Base-by-base conservation (phyloP, 2,888 invertebrate species). In the Himalopsyche kuldschensis region DNA sequence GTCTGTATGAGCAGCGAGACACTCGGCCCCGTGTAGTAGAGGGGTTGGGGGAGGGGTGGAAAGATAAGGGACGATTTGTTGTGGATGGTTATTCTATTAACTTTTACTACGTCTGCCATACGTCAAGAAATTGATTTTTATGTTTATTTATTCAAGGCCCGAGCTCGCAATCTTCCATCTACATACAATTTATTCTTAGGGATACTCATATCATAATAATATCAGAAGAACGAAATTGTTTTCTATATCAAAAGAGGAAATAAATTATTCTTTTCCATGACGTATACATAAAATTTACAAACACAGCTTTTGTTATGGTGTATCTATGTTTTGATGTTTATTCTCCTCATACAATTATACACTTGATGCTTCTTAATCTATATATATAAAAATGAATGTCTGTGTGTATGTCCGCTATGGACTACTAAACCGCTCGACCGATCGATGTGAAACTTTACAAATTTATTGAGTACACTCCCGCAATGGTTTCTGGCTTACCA, bases 101-200 rank as follows among this genome's bases (percentile, higher is more conserved):
- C 75, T 84, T 84, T 84, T 82, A 84, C 79, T 81, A 48, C 84
- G 15, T 32, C 55, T 32, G 55, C 79, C 82, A 41, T 82, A 82
- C 82, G 82, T 84, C 82, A 76, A 63, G 82, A 85, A 86, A 86
- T 86, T 86, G 86, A 86, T 86, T 86, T 46, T 84, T 84, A 85
- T 85, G 82, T 85, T 86, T 86, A 86, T 86, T 85, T 84, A 86
- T 81, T 55, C 55, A 55, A 55, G 20, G 55, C 20, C 20, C 24
- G 20, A 24, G 20, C 20, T 24, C 6, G 24, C n/a, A 20, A 55
- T 55, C 55, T 55, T 24, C 55, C 55, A 55, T 55, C 55, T 55
- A 15, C 55, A 55, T 55, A 55, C 20, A 55, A 55, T 55, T 6
- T 55, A 20, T 55, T 55, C 55, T 24, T 55, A 55, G 20, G 55